Base-by-base conservation (phyloP, 92 coral and sea anemone species). In the Parazoanthus swiftii region DNA sequence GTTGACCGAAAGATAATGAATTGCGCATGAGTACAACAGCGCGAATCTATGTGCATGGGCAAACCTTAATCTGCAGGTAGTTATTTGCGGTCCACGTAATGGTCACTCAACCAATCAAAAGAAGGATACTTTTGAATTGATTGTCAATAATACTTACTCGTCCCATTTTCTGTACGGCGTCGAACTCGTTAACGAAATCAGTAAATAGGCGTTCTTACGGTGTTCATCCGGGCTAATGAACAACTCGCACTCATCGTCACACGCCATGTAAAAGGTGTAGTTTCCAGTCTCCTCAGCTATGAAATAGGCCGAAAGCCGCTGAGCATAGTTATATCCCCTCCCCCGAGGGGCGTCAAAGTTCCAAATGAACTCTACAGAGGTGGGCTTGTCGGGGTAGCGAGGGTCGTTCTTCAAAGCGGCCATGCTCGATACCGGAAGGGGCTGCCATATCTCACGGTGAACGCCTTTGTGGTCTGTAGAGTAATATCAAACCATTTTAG, bases 161-260 rank as follows among this genome's bases (percentile, higher is more conserved):
- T 92, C 85, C 94, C 94, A 92, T 15, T 82, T 48, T 71, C 94
- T 92, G 90, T 88, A 92, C 2, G 75, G n/a, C 48, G 94, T 92
- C 82, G 67, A 81, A 8, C 68, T 81, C 33, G 11, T 51, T 16
- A 92, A 29, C 5, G 56, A 14, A 23, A 92, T 10, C 25, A 89
- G 35, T 37, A 74, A 23, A 6, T 73, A 76, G 7, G 86, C 90
- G 44, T 86, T 87, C 67, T 33, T 6, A 73, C 84, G 86, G 25
- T 48, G 76, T 4, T 85, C 66, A 86, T 92, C 85, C 42, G 86
- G 74, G 86, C 94, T 92, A 48, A 89, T 65, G 78, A 66, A 67
- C 51, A 92, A 75, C 82, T 92, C 89, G 39, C 94, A 92, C 74
- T 89, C 70, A 29, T 92, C 94, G 35, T 89, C 94, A 88, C 94